Conservation (phyloP, 1,140 invertebrate species). For the Bombus pascuorum region DNA sequence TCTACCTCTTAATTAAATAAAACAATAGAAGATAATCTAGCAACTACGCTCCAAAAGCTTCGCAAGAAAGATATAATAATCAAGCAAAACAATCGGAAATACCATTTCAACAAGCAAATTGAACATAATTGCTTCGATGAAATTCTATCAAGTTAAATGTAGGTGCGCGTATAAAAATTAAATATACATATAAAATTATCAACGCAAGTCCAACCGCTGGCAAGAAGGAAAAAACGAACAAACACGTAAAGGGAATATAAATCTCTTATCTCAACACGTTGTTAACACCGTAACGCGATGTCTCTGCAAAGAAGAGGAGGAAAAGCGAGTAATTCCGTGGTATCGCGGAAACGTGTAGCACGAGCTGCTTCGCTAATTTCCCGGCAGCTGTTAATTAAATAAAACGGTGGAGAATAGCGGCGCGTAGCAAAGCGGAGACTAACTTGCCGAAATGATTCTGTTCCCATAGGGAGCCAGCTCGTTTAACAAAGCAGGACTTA, state of each 20-base stretch:
- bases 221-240: not conserved
- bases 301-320: not conserved
- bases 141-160: not conserved
- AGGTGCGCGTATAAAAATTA: too few relatives aligned
- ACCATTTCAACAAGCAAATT: not conserved
- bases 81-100: not conserved
- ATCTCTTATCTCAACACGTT: too few relatives aligned
- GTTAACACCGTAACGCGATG: not conserved
- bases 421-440: conserved; percentile 51
- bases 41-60: conserved; percentile 24
- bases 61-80: conserved; percentile 12
- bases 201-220: too few relatives aligned
- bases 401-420: conserved; percentile 30
- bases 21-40: conserved; percentile 30
- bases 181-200: too few relatives aligned
- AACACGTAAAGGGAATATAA: not conserved
- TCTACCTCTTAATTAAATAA: conserved; percentile 21
- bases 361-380: conserved; percentile 26
- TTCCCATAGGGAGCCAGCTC: conserved; percentile 60
- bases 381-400: conserved; percentile 43
- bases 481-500: conserved; percentile 66
- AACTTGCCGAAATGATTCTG: conserved; percentile 60
- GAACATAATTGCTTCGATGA: not conserved
- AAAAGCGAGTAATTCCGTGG: not conserved
- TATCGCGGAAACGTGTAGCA: conserved; percentile 20